phyloP scores from a whole-genome alignment of 2,888 invertebrate species.

The Oscheius sp. region DNA sequence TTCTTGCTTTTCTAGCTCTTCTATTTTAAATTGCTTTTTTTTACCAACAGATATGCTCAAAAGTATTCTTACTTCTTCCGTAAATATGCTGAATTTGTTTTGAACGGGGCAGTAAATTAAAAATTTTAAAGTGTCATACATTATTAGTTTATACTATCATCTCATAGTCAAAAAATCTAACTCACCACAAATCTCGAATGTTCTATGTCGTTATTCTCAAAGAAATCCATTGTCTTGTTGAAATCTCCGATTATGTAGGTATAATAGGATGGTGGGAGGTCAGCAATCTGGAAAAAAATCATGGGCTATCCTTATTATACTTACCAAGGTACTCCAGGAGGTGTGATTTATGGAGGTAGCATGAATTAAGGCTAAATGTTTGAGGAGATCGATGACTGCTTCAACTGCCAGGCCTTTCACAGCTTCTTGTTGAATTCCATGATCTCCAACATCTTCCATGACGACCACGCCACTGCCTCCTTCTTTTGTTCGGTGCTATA shows the following conservation, averaged over 20 bases:
- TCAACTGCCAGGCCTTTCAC: constrained; percentile 51
- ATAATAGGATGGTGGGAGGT: constrained; percentile 51
- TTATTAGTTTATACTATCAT: too few species aligned
- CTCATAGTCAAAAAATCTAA: neutral
- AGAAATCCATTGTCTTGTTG: constrained; percentile 47
- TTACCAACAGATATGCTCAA: too few species aligned
- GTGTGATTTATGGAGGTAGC: constrained; percentile 54
- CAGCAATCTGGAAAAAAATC: constrained; percentile 41
- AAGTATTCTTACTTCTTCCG: too few species aligned
- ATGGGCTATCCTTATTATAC: constrained; percentile 7
- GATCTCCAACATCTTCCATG: constrained; percentile 64
- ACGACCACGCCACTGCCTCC: constrained; percentile 55
- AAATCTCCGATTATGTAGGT: constrained; percentile 47
- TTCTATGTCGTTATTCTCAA: constrained; percentile 51
- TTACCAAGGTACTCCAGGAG: constrained; percentile 59
- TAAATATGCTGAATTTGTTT: too few species aligned
- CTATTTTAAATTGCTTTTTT: too few species aligned
- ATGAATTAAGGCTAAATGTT: constrained; percentile 59
- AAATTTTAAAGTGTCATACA: too few species aligned
- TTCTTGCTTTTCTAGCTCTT: neutral
- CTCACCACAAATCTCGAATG: constrained; percentile 49
- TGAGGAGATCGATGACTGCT: constrained; percentile 56
- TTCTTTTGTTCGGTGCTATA: constrained; percentile 31
- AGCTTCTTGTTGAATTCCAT: constrained; percentile 51
- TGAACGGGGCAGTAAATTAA: too few species aligned